A percentile compares a stretch with the other conserved stretches of the same genome.
These are phyloP conservation scores for Leiothrix lutea DNA, from an alignment of 2,113 vertebrate genomes.

Conservation along the genomic window DNA sequence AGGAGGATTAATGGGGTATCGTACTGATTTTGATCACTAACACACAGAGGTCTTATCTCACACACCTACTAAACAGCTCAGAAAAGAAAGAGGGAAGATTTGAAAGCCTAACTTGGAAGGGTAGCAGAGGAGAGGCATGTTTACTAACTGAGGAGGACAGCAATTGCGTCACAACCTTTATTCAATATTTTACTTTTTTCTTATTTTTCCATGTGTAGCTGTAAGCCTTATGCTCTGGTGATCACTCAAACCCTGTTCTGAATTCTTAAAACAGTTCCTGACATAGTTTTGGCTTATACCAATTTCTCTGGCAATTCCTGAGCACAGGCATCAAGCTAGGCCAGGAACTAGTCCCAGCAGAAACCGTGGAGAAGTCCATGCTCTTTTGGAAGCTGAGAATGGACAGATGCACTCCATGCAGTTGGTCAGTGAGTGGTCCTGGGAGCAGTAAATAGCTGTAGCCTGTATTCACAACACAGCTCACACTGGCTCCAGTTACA, in stretches of 20 bases:
- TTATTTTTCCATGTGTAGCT: not conserved
- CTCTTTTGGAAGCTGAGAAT: not conserved
- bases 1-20: not conserved
- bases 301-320: not conserved
- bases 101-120: not conserved
- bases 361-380: not conserved
- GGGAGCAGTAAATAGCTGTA: not conserved
- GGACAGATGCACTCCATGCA: not conserved
- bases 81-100: not conserved
- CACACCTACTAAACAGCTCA: not conserved
- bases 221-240: not conserved
- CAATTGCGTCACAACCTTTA: slow-evolving; percentile 13
- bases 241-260: not conserved
- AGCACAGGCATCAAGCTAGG: not conserved
- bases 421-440: not conserved
- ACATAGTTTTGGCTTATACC: not conserved
- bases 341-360: not conserved
- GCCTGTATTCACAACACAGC: not conserved
- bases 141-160: not conserved
- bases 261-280: not conserved
- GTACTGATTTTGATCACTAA: slow-evolving; percentile 9
- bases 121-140: not conserved
- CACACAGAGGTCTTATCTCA: not conserved
- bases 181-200: not conserved
- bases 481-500: not conserved